Evolutionary conservation across 37 sponge, comb jelly and placozoan species (phyloP).

Genomic region (Bolinopsis microptera): DNA sequence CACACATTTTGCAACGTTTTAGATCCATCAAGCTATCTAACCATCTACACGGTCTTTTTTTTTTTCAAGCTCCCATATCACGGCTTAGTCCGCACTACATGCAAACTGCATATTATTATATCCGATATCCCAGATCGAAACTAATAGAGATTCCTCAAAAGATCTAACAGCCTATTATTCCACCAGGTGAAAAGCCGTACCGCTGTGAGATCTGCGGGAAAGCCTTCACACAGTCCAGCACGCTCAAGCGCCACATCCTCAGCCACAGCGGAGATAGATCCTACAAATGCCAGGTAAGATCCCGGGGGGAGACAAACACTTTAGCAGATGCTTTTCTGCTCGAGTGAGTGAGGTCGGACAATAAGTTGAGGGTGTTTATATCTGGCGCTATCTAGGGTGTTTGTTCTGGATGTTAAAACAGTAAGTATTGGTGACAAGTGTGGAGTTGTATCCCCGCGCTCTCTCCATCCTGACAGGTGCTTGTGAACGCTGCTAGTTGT

Average conservation of each 20-base stretch:
- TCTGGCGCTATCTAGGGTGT: background rate
- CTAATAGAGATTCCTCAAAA: background rate
- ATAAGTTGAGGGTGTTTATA: too few species aligned
- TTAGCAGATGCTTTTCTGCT: too few species aligned
- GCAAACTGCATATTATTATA: background rate
- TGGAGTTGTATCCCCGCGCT: background rate
- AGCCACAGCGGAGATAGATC: slow-evolving; percentile 49
- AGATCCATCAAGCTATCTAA: background rate
- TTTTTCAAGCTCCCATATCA: background rate
- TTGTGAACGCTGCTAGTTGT: background rate
- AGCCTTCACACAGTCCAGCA: slow-evolving; percentile 55
- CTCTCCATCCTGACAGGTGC: background rate
- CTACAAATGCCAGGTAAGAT: slow-evolving; percentile 35
- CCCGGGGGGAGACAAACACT: background rate
- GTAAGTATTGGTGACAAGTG: background rate
- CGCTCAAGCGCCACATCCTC: slow-evolving; percentile 14
- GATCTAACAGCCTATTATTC: background rate
- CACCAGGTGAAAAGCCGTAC: slow-evolving; percentile 30
- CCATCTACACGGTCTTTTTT: background rate
- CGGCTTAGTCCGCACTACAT: background rate
- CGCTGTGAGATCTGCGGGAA: slow-evolving; percentile 62
- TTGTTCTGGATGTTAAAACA: background rate
- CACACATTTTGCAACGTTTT: background rate
- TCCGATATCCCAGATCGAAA: background rate
- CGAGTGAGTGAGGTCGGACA: too few species aligned